A percentile compares a stretch with the other conserved stretches of the same genome.
Evolutionary conservation across 2,113 vertebrate species (phyloP).

Genomic region (Hippocampus zosterae): DNA sequence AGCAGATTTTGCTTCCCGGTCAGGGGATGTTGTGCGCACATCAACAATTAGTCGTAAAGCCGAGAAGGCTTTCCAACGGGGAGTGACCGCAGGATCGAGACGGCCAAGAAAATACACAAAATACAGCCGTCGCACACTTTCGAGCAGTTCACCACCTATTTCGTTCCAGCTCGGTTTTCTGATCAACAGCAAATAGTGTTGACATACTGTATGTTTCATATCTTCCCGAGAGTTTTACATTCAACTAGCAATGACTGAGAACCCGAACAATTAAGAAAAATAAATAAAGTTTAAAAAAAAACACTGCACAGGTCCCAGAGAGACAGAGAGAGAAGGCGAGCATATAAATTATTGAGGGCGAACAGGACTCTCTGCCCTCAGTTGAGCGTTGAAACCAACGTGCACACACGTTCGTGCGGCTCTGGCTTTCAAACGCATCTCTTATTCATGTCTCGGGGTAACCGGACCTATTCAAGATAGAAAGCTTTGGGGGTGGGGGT

Average conservation of each 20-base stretch:
- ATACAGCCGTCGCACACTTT: no score
- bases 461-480: slow-evolving; percentile 54
- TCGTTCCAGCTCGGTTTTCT: no score
- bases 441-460: slow-evolving; percentile 63
- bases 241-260: not conserved
- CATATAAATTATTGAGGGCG: slow-evolving; percentile 63
- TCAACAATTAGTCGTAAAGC: slow-evolving; percentile 2
- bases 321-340: slow-evolving; percentile 12
- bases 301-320: slow-evolving; percentile 7
- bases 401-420: slow-evolving; percentile 45
- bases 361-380: slow-evolving; percentile 51
- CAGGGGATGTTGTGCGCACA: not conserved
- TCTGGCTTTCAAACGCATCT: slow-evolving; percentile 57
- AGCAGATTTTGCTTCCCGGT: slow-evolving; percentile 10
- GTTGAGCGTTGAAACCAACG: slow-evolving; percentile 44
- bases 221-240: no score
- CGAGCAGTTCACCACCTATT: no score
- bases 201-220: no score
- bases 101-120: no score
- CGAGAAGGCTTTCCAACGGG: not conserved
- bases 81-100: not conserved
- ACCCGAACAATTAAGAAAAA: slow-evolving; percentile 8
- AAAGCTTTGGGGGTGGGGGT: slow-evolving; percentile 30
- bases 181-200: no score
- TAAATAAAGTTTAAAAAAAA: not conserved